Base-by-base conservation (phyloP, 2,113 vertebrate species). In the Hemichromis elongatus region DNA sequence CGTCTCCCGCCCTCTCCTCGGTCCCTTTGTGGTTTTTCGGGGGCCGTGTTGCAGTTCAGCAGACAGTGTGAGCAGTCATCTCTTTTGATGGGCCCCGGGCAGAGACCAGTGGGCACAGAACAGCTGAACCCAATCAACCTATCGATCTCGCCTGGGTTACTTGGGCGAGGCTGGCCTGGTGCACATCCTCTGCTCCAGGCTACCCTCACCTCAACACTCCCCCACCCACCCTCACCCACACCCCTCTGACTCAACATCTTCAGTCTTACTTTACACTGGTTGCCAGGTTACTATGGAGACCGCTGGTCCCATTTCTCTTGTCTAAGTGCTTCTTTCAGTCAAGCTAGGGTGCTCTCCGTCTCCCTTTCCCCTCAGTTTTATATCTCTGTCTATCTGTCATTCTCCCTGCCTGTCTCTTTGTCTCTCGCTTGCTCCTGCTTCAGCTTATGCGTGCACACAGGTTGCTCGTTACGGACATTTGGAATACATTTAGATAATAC, bases 71-170 rank as follows among this genome's bases (percentile, higher is more conserved):
- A 90, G 81, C 88, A 87, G 93, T 83, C 83, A 19, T 89, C 83
- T 86, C 87, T 82, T 89, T 42, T 66, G 88, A 87, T 37, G 50
- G 53, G 75, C 79, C 63, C 80, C 5, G 59, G 84, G 84, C 78
- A 78, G 87, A 85, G 75, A 75, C 75, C 16, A 28, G 30, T 70
- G 66, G 85, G 86, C 89, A 52, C 81, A 35, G 53, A 87, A 18
- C 57, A 9, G 68, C 90, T 91, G 93, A 93, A 90, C 93, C 90
- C 92, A 92, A 92, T 93, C 92, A 93, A 87, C 92, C 92, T 90
- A 92, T 92, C 50, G 91, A 94, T 92, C 89, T 88, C 18, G 12
- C 79, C 73, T 6, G 37, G 86, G 82, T 75, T 83, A 53, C 80
- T 86, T 78, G 83, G 82, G 79, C 7, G 40, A 86, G 26, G 82